Evolutionary conservation across 1,140 invertebrate species (phyloP), one percentile per base, ranked within the genome.

Genomic region (Micrasema minimum): DNA sequence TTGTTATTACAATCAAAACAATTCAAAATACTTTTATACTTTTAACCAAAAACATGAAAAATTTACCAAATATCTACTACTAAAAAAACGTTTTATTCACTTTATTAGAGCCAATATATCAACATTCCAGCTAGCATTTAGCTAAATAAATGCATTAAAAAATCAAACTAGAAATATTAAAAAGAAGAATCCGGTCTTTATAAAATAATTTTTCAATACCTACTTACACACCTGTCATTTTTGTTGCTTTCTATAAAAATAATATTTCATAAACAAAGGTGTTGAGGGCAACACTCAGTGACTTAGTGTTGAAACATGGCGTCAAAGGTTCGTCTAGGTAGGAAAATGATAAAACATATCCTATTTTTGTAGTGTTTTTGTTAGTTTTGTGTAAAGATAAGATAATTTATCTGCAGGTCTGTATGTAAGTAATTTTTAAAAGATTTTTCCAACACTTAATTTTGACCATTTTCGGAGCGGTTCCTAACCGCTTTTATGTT

Each of bases 251-350:
- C 11, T 5, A 14, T 14, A n/a, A 46, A 46, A 46, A n/a, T 46
- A 46, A 14, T n/a, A 46, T 20, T 20, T 46, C 18, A 14, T 46
- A 46, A 64, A 64, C 45, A 64, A 64, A 64, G 26, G 61, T 50
- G 14, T 46, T 66, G 31, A 51, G 43, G 43, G 64, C 37, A 66
- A 66, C 48, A 66, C 64, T 14, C 6, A 53, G 45, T 69, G 67
- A 69, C 46, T 62, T 69, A 59, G 67, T 69, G 55, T 69, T 69
- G 67, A 69, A 69, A 69, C 41, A 75, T 75, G 73, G 73, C 73
- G 73, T 75, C 73, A 23, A 75, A 75, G 73, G 55, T 61, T 75
- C 73, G 69, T 75, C 73, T 65, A 69, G 71, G 59, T 69, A 71
- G 57, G 67, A 69, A 62, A 50, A 62, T 46, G 50, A 43, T 62